A percentile compares a stretch with the other conserved stretches of the same genome.
Conservation (phyloP, 2,888 invertebrate genomes). For the Lissonota sp. region DNA sequence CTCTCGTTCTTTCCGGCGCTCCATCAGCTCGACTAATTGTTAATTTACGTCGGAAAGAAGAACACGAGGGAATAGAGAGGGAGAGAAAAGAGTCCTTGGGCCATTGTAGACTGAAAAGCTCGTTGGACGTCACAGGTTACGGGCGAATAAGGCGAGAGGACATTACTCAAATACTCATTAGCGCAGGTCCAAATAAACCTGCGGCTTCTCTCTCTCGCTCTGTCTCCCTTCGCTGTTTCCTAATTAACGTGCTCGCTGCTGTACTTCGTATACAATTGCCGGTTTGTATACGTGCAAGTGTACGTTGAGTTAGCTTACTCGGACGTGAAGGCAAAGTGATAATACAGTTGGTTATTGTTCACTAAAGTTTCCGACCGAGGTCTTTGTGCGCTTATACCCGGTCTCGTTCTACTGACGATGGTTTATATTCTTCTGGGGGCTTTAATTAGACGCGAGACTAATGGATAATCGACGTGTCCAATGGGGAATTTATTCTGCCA, state of each 20-base stretch:
- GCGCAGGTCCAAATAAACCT: constrained; percentile 79
- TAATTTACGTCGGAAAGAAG: constrained; percentile 75
- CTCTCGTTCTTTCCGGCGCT: constrained; percentile 37
- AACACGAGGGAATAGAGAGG: constrained; percentile 34
- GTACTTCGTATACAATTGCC: constrained; percentile 10
- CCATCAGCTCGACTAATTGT: constrained; percentile 70
- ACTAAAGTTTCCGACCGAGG: constrained; percentile 70
- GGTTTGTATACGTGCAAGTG: constrained; percentile 30
- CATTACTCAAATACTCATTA: constrained; percentile 82
- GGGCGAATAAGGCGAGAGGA: constrained; percentile 68
- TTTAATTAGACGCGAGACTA: constrained; percentile 77
- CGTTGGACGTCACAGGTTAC: constrained; percentile 61
- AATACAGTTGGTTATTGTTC: constrained; percentile 65
- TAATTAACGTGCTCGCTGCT: constrained; percentile 78
- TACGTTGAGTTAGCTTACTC: constrained; percentile 46
- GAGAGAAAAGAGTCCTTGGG: constrained; percentile 39
- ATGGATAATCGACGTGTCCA: constrained; percentile 75
- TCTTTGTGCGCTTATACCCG: constrained; percentile 59
- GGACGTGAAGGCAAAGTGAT: constrained; percentile 52
- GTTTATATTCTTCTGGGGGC: constrained; percentile 60
- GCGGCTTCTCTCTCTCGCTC: constrained; percentile 59
- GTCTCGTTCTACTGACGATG: constrained; percentile 67
- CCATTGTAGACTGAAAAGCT: constrained; percentile 45
- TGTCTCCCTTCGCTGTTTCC: constrained; percentile 69
- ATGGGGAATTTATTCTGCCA: constrained; percentile 66